Conservation (phyloP, 2,113 vertebrate species). For the Alouatta palliata region DNA sequence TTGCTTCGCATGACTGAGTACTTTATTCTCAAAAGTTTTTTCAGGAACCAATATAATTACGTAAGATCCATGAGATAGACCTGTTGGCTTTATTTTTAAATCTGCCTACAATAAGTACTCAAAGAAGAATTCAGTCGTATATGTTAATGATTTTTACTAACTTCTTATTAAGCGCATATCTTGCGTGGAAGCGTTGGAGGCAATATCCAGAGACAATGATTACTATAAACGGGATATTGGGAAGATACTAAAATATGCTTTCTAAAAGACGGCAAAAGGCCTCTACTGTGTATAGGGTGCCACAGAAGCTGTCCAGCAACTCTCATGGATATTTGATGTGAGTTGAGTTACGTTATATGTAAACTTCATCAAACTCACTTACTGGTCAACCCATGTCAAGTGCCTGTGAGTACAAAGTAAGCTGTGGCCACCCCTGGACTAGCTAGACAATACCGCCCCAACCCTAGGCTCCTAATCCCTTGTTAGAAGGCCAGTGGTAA, state of each 20-base stretch:
- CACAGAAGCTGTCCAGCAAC: not conserved
- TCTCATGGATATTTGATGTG: not conserved
- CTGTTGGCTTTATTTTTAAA: conserved; percentile 10
- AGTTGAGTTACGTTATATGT: not conserved
- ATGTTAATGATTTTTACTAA: not conserved
- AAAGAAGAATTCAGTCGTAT: not conserved
- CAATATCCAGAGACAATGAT: not conserved
- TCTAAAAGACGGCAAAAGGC: not conserved
- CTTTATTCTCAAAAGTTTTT: conserved; percentile 49
- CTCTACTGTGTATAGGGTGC: not conserved
- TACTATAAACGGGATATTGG: not conserved
- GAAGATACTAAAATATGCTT: not conserved
- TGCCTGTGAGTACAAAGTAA: not conserved
- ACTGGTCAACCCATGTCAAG: not conserved
- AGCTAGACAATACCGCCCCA: not conserved
- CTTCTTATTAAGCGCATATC: conserved; percentile 8
- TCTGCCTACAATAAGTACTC: not conserved
- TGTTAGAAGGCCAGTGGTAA: not conserved
- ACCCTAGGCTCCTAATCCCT: not conserved
- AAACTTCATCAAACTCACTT: not conserved
- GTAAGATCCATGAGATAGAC: not conserved
- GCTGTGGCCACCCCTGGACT: not conserved
- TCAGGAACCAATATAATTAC: not conserved
- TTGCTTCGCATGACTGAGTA: conserved; percentile 27
- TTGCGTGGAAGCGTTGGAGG: not conserved